These are phyloP conservation scores for Hippotragus niger DNA, from an alignment of 2,113 vertebrate genomes.

Conservation along the genomic window DNA sequence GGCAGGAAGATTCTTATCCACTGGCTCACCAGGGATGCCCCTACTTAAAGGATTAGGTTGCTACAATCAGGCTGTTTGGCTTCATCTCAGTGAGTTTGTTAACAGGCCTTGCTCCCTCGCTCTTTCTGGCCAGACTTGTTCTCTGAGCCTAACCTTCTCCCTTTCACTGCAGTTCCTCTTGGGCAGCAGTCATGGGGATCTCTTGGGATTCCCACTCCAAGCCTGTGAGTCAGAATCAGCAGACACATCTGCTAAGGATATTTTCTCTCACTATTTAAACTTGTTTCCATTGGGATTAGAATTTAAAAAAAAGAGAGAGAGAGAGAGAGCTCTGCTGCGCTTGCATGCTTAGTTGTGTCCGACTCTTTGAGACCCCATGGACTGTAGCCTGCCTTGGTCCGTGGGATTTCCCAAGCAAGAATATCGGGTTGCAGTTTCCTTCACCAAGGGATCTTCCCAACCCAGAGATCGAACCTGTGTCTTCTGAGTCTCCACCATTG, in stretches of 20 bases:
- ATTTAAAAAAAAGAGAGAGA: background rate
- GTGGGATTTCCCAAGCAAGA: background rate
- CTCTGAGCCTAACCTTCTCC: background rate
- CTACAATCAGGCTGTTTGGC: background rate
- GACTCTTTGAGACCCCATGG: background rate
- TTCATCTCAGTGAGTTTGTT: background rate
- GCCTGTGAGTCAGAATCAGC: background rate
- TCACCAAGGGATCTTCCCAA: background rate
- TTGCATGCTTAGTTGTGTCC: background rate
- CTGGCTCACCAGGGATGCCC: background rate
- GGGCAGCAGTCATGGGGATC: background rate
- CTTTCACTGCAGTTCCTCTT: background rate
- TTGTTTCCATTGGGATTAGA: background rate
- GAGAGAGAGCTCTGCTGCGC: background rate
- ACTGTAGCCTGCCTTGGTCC: background rate
- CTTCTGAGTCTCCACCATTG: background rate
- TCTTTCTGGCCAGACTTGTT: too few relatives aligned
- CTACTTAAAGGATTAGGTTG: background rate
- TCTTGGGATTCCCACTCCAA: background rate
- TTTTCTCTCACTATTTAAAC: background rate
- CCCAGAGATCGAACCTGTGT: background rate
- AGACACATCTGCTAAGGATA: background rate
- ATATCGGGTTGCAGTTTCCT: background rate
- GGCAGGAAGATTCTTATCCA: background rate
- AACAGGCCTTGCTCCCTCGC: fast-evolving